Evolutionary conservation across 2,797 vertebrate genomes (phyloP).

Genomic region (Gouania willdenowi): DNA sequence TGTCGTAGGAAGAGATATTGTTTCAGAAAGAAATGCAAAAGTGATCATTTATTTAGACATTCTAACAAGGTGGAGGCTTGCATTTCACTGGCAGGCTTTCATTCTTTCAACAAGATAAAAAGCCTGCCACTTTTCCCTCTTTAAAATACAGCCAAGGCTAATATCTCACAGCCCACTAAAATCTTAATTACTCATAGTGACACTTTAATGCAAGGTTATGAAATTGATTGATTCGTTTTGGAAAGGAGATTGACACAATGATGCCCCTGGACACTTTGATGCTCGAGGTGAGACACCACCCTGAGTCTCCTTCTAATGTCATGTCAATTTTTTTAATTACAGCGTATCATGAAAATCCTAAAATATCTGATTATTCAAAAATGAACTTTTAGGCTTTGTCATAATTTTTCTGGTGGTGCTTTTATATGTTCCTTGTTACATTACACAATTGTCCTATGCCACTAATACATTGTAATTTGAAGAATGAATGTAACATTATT

Average conservation of each 20-base stretch:
- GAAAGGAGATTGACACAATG: neutral
- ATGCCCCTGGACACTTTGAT: neutral
- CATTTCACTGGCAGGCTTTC: neutral
- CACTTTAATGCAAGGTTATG: neutral
- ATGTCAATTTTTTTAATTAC: too few relatives aligned
- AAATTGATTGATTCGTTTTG: neutral
- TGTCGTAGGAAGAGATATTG: neutral
- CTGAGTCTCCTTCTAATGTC: neutral
- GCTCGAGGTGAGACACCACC: neutral
- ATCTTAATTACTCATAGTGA: neutral
- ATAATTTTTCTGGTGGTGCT: too few relatives aligned
- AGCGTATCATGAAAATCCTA: too few relatives aligned
- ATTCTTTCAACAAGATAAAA: neutral
- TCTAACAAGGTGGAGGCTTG: neutral
- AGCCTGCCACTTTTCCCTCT: neutral
- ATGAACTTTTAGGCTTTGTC: too few relatives aligned
- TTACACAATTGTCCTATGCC: too few relatives aligned
- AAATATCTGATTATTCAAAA: neutral
- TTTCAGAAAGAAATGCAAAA: neutral
- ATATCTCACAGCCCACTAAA: neutral
- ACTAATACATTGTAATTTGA: too few relatives aligned
- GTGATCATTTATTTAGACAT: neutral
- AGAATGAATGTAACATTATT: too few relatives aligned
- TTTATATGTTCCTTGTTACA: too few relatives aligned
- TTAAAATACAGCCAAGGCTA: neutral